Base-by-base conservation (phyloP, 2,113 vertebrate genomes). In the Trematomus loennbergii region DNA sequence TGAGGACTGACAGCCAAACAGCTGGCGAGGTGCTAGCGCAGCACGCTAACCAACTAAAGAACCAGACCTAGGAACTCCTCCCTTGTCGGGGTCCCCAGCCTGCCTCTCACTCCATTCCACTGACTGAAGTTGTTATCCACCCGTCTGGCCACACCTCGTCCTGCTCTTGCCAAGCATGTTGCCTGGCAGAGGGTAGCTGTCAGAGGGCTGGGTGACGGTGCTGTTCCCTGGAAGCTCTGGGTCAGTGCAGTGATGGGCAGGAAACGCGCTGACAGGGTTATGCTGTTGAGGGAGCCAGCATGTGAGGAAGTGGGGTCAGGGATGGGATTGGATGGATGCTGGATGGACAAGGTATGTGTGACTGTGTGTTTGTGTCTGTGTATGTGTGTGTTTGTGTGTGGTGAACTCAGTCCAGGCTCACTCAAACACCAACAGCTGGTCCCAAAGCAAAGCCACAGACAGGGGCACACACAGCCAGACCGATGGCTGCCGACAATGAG, bases 1-100 rank as follows among this genome's bases (percentile, higher is more conserved):
- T 88, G 82, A 83, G 48, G 71, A 88, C 76, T 93, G 90, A 93
- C 92, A 92, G 86, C 66, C 43, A 62, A 93, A 89, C 94, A 94
- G 92, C 93, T 94, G 94, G 82, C 68, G 68, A 77, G 79, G 82
- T 58, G 67, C 76, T 79, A 80, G 75, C 78, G 2, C 82, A 77
- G 87, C 92, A 88, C 63, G 84, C 82, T 59, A 86, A 82, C 84
- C 65, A 74, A 82, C 69, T 65, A 43, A 72, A 87, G 86, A 87
- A 75, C 43, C 75, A 79, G 74, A 83, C 87, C 70, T 52, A 75
- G 78, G 60, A 82, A 52, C 78, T 82, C 82, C 60, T 60, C 71
- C 69, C 64, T 76, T 75, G 74, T 82, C 86, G 74, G 79, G 45
- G 79, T 73, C 75, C 75, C 82, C 75, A 79, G 73, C 64, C 61